These are phyloP conservation scores for Entomobrya multifasciata DNA, from an alignment of 2,888 invertebrate genomes.

Conservation along the genomic window DNA sequence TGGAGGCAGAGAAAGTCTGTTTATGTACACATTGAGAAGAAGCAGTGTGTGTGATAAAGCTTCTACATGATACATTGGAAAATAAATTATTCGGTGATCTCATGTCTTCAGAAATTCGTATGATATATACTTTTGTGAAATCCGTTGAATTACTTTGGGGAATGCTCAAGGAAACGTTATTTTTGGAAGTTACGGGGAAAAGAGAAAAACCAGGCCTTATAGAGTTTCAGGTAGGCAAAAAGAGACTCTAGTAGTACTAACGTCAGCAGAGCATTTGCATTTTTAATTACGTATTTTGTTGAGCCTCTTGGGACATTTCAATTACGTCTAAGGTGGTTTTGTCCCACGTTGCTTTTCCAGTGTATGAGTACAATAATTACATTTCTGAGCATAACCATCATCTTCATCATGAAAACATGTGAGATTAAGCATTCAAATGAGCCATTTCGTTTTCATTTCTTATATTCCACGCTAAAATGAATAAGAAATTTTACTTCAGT, in stretches of 20 bases:
- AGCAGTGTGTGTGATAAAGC: background rate
- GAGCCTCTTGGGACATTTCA: background rate
- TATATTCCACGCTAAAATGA: background rate
- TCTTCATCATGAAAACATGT: conserved; percentile 28
- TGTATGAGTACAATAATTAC: conserved; percentile 53
- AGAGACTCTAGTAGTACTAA: too few relatives aligned
- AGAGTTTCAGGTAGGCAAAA: too few relatives aligned
- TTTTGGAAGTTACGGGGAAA: too few relatives aligned
- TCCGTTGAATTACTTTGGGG: too few relatives aligned
- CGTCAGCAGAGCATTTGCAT: conserved; percentile 41
- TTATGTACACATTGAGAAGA: background rate
- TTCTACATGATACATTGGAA: conserved; percentile 4
- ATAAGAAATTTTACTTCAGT: background rate
- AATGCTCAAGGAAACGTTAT: too few relatives aligned
- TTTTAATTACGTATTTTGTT: conserved; percentile 36
- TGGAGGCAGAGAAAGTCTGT: conserved; percentile 15
- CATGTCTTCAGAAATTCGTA: conserved; percentile 24
- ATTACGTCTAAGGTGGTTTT: conserved; percentile 33
- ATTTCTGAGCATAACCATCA: too few relatives aligned
- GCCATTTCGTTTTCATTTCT: conserved; percentile 17
- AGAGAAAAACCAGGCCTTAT: too few relatives aligned
- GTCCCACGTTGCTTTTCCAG: conserved; percentile 46
- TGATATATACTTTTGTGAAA: too few relatives aligned
- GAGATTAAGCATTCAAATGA: conserved; percentile 32
- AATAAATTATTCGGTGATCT: conserved; percentile 33